phyloP scores from a whole-genome alignment of 2,797 vertebrate genomes.

The Mus caroli region DNA sequence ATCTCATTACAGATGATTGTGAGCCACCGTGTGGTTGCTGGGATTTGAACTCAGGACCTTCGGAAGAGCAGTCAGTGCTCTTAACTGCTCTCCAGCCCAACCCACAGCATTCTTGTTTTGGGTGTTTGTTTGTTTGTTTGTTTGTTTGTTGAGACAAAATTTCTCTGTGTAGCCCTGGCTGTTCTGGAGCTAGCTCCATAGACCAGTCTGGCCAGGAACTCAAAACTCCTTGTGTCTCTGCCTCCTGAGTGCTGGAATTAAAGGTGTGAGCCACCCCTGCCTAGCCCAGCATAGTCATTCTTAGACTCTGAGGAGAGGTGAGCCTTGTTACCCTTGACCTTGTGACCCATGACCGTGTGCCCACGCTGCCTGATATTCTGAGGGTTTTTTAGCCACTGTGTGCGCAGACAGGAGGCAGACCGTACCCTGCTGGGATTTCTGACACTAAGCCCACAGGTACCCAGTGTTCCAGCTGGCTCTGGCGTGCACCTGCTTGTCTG shows the following conservation, averaged over 20 bases:
- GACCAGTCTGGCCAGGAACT: background rate
- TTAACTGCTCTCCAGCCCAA: too few relatives aligned
- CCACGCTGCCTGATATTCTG: background rate
- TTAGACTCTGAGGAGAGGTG: background rate
- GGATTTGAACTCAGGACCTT: too few relatives aligned
- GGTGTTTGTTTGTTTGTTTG: background rate
- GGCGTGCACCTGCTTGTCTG: constrained; percentile 1
- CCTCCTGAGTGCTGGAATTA: background rate
- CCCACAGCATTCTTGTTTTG: too few relatives aligned
- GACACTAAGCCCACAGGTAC: background rate
- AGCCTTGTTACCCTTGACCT: background rate
- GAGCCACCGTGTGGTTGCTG: too few relatives aligned
- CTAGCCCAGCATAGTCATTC: background rate
- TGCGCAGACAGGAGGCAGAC: background rate
- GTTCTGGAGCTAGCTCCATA: background rate
- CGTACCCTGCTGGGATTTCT: background rate
- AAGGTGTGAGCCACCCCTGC: background rate
- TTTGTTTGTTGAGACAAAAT: background rate
- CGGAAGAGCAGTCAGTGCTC: too few relatives aligned
- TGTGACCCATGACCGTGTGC: background rate
- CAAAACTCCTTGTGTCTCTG: background rate
- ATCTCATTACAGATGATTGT: too few relatives aligned
- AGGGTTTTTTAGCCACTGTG: background rate
- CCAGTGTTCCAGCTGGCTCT: background rate
- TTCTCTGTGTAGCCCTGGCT: background rate